Base-by-base conservation (phyloP, 2,797 vertebrate species). In the Alosa sapidissima region DNA sequence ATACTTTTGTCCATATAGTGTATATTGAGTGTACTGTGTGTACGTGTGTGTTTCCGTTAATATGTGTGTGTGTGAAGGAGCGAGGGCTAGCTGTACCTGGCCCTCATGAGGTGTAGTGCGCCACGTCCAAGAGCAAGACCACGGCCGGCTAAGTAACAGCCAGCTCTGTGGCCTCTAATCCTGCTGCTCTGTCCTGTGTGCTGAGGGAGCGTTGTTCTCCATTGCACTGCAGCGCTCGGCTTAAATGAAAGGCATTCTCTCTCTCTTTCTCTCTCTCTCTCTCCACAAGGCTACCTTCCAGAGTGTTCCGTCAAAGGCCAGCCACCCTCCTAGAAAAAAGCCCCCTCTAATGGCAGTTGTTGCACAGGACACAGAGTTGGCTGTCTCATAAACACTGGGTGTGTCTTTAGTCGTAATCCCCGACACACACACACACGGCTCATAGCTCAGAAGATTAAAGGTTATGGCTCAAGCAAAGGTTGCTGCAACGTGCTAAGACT, bases 331-430 rank as follows among this genome's bases (percentile, higher is more conserved):
- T 3, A 84, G 24, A 24, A 14, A 45, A 52, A 45, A 52, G 47
- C 52, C 60, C 81, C 72, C 36, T 48, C 60, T 90, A 87, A 88
- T 90, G 91, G 92, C 92, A 89, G 91, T 92, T 88, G 87, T 82
- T 75, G 81, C 19, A 52, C 84, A 48, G 81, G 19, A 52, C 84
- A 48, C 41, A 86, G 75, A 86, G 85, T 49, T 81, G 87, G 88
- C 62, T 84, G 87, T 90, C 91, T 87, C 86, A 88, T 87, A 89
- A 92, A 89, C 89, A 87, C 88, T 86, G 92, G 93, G 92, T 93
- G 94, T 93, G 93, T 91, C 92, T 90, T 87, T 87, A 87, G 90
- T 91, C 90, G 91, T 89, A 92, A 91, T 92, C 89, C 90, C 90
- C 87, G 87, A 65, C 60, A 65, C 60, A 60, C 58, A 60, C 58